Conservation (phyloP, 23 tunicate genomes). For the Trididemnum nubilum region DNA sequence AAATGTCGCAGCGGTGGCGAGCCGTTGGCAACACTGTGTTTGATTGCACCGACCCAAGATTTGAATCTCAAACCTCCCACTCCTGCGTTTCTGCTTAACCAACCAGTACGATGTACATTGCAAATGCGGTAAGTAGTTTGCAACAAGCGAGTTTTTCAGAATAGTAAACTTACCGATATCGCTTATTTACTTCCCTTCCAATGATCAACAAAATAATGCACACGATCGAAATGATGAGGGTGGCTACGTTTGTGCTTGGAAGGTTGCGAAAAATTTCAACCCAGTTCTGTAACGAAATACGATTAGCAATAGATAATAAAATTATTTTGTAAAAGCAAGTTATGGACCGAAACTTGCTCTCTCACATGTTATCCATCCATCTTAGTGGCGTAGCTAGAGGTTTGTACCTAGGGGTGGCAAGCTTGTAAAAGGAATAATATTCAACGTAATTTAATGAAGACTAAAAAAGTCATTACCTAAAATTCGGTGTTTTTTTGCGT, state of each 20-base stretch:
- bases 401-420: too few species aligned
- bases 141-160: too few species aligned
- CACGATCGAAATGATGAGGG: constrained; percentile 81
- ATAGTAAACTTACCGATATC: constrained; percentile 65
- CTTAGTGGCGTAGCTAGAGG: too few species aligned
- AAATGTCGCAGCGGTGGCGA: neutral
- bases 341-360: too few species aligned
- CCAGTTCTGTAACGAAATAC: constrained; percentile 62
- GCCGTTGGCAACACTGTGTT: neutral
- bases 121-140: too few species aligned
- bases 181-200: constrained; percentile 76
- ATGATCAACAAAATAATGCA: constrained; percentile 63
- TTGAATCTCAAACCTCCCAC: neutral
- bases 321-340: neutral
- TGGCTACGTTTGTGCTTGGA: constrained; percentile 70
- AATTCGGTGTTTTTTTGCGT: too few species aligned
- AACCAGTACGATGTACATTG: too few species aligned
- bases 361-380: too few species aligned
- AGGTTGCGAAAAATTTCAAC: constrained; percentile 74
- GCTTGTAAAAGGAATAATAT: too few species aligned
- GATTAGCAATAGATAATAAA: too few species aligned
- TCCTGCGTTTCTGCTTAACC: neutral
- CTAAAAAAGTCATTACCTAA: too few species aligned
- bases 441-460: too few species aligned
- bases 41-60: neutral